Base-by-base conservation (phyloP, 2,888 invertebrate genomes). In the Artemia sp. region DNA sequence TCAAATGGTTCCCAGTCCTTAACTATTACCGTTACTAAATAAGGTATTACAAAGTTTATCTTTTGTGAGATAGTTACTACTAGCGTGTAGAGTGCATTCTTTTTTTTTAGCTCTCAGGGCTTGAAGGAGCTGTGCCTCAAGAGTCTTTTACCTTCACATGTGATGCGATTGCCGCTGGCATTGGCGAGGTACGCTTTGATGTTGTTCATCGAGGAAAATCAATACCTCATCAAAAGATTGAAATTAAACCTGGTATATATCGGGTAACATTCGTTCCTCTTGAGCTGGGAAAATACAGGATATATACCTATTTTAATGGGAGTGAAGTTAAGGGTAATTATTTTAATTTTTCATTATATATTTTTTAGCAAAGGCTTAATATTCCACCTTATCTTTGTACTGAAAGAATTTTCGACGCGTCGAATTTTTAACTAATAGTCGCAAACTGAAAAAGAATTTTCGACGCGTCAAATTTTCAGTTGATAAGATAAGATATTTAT, bases 231-330 rank as follows among this genome's bases (percentile, higher is more conserved):
- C 87, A 87, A n/a, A 85, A 88, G 52, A 88, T 88, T 76, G 87
- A 86, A 77, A 84, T 90, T 9, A 88, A 89, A 24, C 83, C 82
- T 73, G 77, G 73, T 52, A 86, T 85, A 9, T 81, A 80, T 75
- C 78, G 78, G 72, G 80, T 82, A 52, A 80, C 80, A 72, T 83
- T 83, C 75, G 81, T 80, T 24, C 84, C 85, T 6, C 78, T 80
- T 68, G 81, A 82, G 64, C 80, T 82, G 51, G 85, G 84, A 51
- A 81, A 82, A 73, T 83, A 85, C 75, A 88, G 87, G 75, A 84
- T 93, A 58, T 93, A 94, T 78, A 86, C 95, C 51, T 93, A 92
- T 77, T 96, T 94, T 80, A 95, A 95, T 77, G 94, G 93, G 11
- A 87, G 88, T 76, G 90, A 90, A 75, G 85, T 89, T n/a, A 83